phyloP scores from a whole-genome alignment of 2,888 invertebrate genomes.

The Macrophya alboannulata region DNA sequence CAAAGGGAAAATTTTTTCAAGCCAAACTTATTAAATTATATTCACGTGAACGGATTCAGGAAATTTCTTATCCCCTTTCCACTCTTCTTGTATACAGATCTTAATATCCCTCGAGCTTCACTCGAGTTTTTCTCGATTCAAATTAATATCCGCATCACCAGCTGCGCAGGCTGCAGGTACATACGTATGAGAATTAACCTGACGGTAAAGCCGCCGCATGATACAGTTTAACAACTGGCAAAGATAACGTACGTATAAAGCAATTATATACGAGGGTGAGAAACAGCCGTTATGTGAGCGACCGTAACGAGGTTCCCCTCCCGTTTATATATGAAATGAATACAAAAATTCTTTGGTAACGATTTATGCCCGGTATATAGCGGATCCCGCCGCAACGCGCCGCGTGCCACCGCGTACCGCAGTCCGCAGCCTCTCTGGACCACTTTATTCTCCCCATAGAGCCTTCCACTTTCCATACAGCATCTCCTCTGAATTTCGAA shows the following conservation, averaged over 20 bases:
- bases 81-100: conserved; percentile 79
- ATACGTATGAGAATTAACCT: neutral
- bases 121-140: conserved; percentile 77
- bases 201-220: neutral
- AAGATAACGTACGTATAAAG: neutral
- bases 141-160: conserved; percentile 30
- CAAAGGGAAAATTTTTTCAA: conserved; percentile 46
- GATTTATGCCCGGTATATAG: conserved; percentile 36
- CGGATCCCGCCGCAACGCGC: neutral
- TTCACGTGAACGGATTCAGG: conserved; percentile 37
- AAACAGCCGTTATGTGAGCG: neutral
- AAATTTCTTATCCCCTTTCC: conserved; percentile 70
- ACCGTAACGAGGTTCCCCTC: conserved; percentile 20
- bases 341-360: conserved; percentile 45
- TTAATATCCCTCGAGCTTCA: conserved; percentile 72
- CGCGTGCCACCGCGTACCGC: conserved; percentile 30
- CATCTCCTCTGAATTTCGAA: conserved; percentile 48
- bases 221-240: neutral
- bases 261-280: conserved; percentile 14
- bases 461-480: conserved; percentile 45
- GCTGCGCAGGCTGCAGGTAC: neutral
- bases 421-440: conserved; percentile 44
- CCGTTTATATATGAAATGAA: conserved; percentile 49
- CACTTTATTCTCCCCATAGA: conserved; percentile 44
- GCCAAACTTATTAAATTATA: conserved; percentile 51